Evolutionary conservation across 2,888 invertebrate species (phyloP).

Genomic region (Baronia brevicornis): DNA sequence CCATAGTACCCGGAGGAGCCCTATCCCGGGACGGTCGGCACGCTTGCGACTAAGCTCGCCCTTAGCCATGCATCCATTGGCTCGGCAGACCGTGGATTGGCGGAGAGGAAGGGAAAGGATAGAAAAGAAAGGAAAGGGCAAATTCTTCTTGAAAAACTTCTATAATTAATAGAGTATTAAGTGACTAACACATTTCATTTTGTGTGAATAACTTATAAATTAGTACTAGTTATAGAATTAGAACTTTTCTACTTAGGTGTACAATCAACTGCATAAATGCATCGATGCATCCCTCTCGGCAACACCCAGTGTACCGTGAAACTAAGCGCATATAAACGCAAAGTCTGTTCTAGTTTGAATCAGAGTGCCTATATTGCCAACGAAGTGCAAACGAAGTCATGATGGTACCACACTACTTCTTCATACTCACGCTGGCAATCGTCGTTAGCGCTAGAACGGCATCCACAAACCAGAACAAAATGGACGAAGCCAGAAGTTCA

Average conservation of each 20-base stretch:
- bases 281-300: constrained; percentile 66
- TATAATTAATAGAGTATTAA: too few species aligned
- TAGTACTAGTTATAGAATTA: not conserved
- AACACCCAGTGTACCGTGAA: constrained; percentile 64
- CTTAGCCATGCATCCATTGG: too few species aligned
- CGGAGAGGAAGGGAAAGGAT: too few species aligned
- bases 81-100: too few species aligned
- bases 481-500: constrained; percentile 56
- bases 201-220: not conserved
- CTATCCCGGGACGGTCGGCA: too few species aligned
- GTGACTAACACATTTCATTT: too few species aligned
- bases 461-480: constrained; percentile 59
- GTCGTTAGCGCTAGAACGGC: constrained; percentile 72
- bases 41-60: too few species aligned
- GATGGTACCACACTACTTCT: constrained; percentile 77
- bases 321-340: constrained; percentile 70
- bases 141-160: too few species aligned
- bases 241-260: constrained; percentile 29
- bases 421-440: constrained; percentile 72
- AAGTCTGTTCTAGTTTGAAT: constrained; percentile 54
- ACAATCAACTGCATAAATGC: constrained; percentile 55
- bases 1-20: too few species aligned
- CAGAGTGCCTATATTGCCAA: constrained; percentile 61
- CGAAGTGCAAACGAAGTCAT: constrained; percentile 56
- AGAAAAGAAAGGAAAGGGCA: too few species aligned